These are phyloP conservation scores for Poecilia latipinna DNA, from an alignment of 2,113 vertebrate genomes.

Conservation along the genomic window DNA sequence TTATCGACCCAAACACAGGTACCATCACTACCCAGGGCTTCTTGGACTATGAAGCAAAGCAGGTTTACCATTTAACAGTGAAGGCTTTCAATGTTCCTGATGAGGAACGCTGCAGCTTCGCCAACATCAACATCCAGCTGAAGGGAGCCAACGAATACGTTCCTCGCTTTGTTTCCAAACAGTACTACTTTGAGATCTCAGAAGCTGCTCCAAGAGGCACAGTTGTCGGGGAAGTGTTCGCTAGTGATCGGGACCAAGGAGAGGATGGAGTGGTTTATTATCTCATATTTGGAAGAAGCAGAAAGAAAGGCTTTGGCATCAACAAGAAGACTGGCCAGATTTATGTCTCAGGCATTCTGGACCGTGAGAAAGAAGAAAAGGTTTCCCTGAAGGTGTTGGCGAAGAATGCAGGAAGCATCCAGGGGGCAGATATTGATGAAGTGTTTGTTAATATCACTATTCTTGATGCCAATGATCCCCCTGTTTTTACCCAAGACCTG, in stretches of 20 bases:
- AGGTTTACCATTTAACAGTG: slow-evolving; percentile 92
- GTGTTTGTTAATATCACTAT: slow-evolving; percentile 94
- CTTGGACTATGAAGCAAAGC: slow-evolving; percentile 95
- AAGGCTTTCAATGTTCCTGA: slow-evolving; percentile 97
- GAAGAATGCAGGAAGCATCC: slow-evolving; percentile 93
- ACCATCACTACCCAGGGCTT: slow-evolving; percentile 97
- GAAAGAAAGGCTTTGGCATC: slow-evolving; percentile 92
- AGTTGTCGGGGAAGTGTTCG: slow-evolving; percentile 93
- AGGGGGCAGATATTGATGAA: slow-evolving; percentile 94
- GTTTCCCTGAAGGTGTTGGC: slow-evolving; percentile 92
- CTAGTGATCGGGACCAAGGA: slow-evolving; percentile 96
- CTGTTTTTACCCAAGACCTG: slow-evolving; percentile 86
- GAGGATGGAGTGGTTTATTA: slow-evolving; percentile 93
- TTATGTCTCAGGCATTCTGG: slow-evolving; percentile 89
- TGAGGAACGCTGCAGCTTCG: slow-evolving; percentile 93
- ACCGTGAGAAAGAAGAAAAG: slow-evolving; percentile 95
- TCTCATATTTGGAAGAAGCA: slow-evolving; percentile 92
- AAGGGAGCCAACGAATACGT: slow-evolving; percentile 97
- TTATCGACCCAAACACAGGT: slow-evolving; percentile 95
- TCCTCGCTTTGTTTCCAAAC: slow-evolving; percentile 97
- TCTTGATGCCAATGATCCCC: slow-evolving; percentile 96
- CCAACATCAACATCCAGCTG: slow-evolving; percentile 90
- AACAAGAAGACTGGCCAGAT: slow-evolving; percentile 90
- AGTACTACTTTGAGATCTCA: slow-evolving; percentile 97
- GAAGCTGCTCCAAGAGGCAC: slow-evolving; percentile 91